Evolutionary conservation across 2,888 invertebrate genomes (phyloP), one percentile per base, ranked within the genome.

Genomic region (Cyaniris semiargus): DNA sequence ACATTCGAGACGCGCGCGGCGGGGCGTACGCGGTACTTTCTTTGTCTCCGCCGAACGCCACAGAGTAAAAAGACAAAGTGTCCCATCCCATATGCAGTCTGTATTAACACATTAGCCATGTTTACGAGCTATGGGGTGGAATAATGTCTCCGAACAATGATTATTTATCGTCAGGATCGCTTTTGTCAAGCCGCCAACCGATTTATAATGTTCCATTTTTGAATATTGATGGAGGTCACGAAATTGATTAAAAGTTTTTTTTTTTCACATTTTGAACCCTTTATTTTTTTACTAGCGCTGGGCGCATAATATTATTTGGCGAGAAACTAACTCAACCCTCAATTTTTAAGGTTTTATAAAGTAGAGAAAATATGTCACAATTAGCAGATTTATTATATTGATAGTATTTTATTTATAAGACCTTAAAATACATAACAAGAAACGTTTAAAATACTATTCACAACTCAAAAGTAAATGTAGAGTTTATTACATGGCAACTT

Each of bases 61-160:
- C 76, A 78, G 78, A 82, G 81, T 80, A 81, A 85, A 86, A 85
- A 85, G 82, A 78, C 77, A 79, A 81, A 38, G 82, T 87, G 86
- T 88, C 85, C 83, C 84, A 85, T 88, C 85, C 83, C 84, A 85
- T 86, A 86, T 83, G 81, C 81, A 77, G 80, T 81, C 83, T 81
- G 85, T 90, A 89, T 90, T 90, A 90, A 90, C 89, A 90, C 90
- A 88, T 90, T 85, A 86, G 80, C 80, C 84, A 86, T 86, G 86
- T 89, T 89, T 89, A 90, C 85, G 88, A 87, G 83, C 85, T 85
- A 82, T 84, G 85, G 88, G 88, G 86, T 86, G 88, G 88, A 89
- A 89, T 89, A 87, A 86, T 85, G 81, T 86, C 82, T 81, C 81
- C 84, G 87, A 86, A 88, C 89, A 89, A 89, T 89, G 86, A 90